phyloP scores from a whole-genome alignment of 1,140 invertebrate genomes.

The Drosophila persimilis region DNA sequence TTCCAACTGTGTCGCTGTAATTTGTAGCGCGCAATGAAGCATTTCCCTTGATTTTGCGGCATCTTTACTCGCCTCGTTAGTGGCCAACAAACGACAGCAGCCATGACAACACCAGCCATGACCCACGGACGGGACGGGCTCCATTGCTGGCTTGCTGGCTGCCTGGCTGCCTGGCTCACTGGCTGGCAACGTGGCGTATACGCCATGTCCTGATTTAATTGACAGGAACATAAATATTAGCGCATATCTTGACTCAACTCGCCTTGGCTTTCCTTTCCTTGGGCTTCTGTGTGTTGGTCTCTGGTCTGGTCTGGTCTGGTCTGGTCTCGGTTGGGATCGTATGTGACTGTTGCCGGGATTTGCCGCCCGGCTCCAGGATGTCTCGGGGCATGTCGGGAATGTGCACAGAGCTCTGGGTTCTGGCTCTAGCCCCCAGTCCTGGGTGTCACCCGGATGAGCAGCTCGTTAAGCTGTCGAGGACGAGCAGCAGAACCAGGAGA shows the following conservation, averaged over 20 bases:
- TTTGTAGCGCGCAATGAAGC: slow-evolving; percentile 81
- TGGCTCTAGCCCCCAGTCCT: slow-evolving; percentile 6
- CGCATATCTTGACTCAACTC: slow-evolving; percentile 74
- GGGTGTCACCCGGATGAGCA: slow-evolving; percentile 63
- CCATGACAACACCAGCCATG: slow-evolving; percentile 51
- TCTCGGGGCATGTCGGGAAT: slow-evolving; percentile 34
- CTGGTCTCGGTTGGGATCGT: slow-evolving; percentile 18
- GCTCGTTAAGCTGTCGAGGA: slow-evolving; percentile 72
- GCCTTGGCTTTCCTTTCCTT: slow-evolving; percentile 26
- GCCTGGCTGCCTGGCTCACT: background rate
- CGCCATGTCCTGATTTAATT: slow-evolving; percentile 80
- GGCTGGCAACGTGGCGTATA: slow-evolving; percentile 44
- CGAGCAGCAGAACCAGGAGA: background rate
- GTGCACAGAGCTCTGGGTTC: slow-evolving; percentile 1
- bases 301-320: no score
- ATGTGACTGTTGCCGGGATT: slow-evolving; percentile 60
- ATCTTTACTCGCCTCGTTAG: slow-evolving; percentile 81
- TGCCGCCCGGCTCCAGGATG: slow-evolving; percentile 40
- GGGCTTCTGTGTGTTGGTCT: background rate
- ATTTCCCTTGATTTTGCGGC: slow-evolving; percentile 81
- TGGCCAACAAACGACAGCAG: slow-evolving; percentile 78
- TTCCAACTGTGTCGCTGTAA: slow-evolving; percentile 78
- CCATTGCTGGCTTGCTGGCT: background rate
- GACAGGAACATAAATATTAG: slow-evolving; percentile 82
- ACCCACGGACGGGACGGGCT: background rate